Base-by-base conservation (phyloP, 2,797 vertebrate genomes). In the Selene dorsalis region DNA sequence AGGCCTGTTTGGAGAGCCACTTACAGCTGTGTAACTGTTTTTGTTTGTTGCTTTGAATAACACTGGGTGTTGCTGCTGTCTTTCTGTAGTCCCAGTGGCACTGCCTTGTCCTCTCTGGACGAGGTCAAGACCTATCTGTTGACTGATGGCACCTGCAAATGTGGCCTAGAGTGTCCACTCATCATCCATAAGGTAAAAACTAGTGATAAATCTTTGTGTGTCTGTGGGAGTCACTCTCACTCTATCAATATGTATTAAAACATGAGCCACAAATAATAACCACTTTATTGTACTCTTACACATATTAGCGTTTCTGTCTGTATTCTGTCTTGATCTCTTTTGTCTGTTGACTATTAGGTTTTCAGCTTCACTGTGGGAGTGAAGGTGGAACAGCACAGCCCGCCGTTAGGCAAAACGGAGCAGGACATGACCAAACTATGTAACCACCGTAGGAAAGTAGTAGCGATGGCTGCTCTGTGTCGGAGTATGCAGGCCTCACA, bases 121-220 rank as follows among this genome's bases (percentile, higher is more conserved):
- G 97, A 98, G 94, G 97, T 98, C 92, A 98, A 97, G 95, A 92
- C 95, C 87, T 99, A 99, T 94, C 95, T 99, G 91, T 94, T 98
- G 93, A 96, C 96, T 91, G 98, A 99, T 93, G 97, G 97, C 95
- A 99, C 98, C 39, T 99, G 98, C 95, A 99, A 99, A 95, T 99
- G 98, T 95, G 98, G 98, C 91, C 95, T 99, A 87, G 97, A 99
- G 91, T 99, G 97, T 94, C 98, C 98, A 92, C 97, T 99, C 67
- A 95, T 99, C 94, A 95, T 98, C 91, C 96, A 97, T 87, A 99
- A 99, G 97, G 98, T 99, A 95, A 83, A 85, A 0, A 4, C n/a
- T 6, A 7, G 6, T 58, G 45, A 16, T 30, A 1, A 11, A 16
- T 57, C 28, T 39, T 16, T 41, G 2, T 56, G 22, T 13, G 20